Evolutionary conservation across 1,140 invertebrate genomes (phyloP), one percentile per base, ranked within the genome.

Genomic region (Trichoplusia ni): DNA sequence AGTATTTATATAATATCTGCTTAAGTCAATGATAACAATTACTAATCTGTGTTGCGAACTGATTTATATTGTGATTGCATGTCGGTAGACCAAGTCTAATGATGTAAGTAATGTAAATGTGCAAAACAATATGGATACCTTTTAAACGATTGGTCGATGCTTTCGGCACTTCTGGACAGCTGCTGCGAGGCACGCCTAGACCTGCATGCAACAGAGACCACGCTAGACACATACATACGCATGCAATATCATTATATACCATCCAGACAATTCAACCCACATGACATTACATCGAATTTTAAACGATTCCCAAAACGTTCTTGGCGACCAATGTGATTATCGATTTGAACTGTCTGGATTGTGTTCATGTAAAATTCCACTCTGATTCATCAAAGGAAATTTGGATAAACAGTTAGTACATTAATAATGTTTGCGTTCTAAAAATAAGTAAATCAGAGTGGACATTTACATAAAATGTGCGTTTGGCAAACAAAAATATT

Each of bases 131-230:
- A 18, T 16, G 11, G 33, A 76, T 89, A 90, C 88, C 88, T 89
- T 51, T 87, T 89, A 62, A 76, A 84, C 3, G 83, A 69, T 69
- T 88, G 92, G 65, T 92, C 89, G 86, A 92, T 90, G 82, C 84
- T 91, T 76, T 94, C 93, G 70, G 92, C 93, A 81, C 92, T 93
- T 79, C 93, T 90, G 72, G 93, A 93, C 73, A 94, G 92, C 91
- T 96, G 95, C 92, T 95, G 95, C 77, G 95, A 95, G 84, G 95
- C 94, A 78, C 95, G 94, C 82, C 95, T 94, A 92, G 94, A 95
- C 94, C 93, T 94, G 91, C 84, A 89, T 90, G 87, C 86, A 89
- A 90, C 76, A 87, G 64, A 89, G 59, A 87, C 82, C 78, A 82
- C 75, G 64, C 83, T 85, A 87, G 42, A 82, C 77, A 82, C 81